Percentiles rank a stretch among this genome's conserved stretches.
Conservation (phyloP, 2,888 invertebrate genomes). For the Phaonia tiefii region DNA sequence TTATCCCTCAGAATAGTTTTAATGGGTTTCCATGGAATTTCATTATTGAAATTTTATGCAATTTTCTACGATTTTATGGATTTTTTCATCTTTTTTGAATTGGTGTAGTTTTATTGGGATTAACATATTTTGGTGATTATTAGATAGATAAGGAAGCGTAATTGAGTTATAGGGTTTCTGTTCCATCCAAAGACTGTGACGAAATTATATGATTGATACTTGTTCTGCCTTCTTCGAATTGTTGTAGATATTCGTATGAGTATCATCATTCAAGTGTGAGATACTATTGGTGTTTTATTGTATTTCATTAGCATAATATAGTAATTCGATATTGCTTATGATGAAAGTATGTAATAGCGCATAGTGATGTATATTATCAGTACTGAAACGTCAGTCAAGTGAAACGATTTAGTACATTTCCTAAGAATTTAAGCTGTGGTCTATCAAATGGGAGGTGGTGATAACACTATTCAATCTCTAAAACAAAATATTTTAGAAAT, state of each 20-base stretch:
- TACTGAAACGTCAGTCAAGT: too few relatives aligned
- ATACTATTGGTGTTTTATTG: background rate
- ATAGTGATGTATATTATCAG: too few relatives aligned
- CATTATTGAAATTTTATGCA: conserved; percentile 37
- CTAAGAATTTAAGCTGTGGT: too few relatives aligned
- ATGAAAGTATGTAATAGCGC: too few relatives aligned
- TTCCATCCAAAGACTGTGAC: background rate
- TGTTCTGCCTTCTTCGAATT: background rate
- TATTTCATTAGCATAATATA: conserved; percentile 1
- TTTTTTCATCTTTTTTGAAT: conserved; percentile 19
- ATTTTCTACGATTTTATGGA: conserved; percentile 24
- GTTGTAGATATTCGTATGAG: background rate
- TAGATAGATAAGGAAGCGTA: background rate
- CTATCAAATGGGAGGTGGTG: too few relatives aligned
- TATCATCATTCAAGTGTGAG: background rate
- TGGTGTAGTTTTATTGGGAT: background rate
- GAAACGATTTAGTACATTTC: too few relatives aligned
- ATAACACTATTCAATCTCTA: too few relatives aligned
- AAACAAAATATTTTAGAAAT: too few relatives aligned
- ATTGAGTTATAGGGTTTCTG: background rate
- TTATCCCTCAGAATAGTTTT: background rate
- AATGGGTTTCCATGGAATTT: conserved; percentile 4
- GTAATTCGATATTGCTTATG: background rate
- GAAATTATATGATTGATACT: conserved; percentile 19
- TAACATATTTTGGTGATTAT: conserved; percentile 17